A percentile compares a stretch with the other conserved stretches of the same genome.
Evolutionary conservation across 2,888 invertebrate genomes (phyloP).

Genomic region (Digitonthophagus gazella): DNA sequence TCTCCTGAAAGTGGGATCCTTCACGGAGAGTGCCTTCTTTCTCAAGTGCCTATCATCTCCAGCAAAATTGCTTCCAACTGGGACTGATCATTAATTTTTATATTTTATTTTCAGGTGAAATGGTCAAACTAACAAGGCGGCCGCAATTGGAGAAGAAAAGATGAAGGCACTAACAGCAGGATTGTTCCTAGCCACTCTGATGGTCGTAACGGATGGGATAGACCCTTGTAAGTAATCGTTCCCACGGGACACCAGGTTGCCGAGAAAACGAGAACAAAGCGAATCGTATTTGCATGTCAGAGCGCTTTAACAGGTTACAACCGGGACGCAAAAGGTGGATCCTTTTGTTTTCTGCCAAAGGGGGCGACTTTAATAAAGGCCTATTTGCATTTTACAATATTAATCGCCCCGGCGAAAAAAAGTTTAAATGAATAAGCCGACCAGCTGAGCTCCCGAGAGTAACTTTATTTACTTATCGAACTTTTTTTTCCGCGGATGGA

Average conservation of each 20-base stretch:
- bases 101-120: constrained; percentile 37
- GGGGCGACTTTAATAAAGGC: constrained; percentile 35
- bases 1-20: not conserved
- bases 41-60: constrained; percentile 1
- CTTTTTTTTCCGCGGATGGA: constrained; percentile 19
- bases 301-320: constrained; percentile 33
- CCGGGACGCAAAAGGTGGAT: constrained; percentile 24
- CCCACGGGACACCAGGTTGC: constrained; percentile 33
- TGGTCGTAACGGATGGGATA: constrained; percentile 39
- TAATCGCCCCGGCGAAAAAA: constrained; percentile 32
- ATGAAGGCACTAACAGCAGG: constrained; percentile 36
- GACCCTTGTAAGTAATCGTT: constrained; percentile 45
- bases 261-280: constrained; percentile 37
- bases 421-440: constrained; percentile 25
- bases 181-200: constrained; percentile 33
- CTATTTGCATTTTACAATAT: constrained; percentile 42
- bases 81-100: constrained; percentile 15
- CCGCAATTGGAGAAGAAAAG: constrained; percentile 28
- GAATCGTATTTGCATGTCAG: constrained; percentile 41
- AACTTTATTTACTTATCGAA: constrained; percentile 23
- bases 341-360: constrained; percentile 32
- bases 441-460: constrained; percentile 17
- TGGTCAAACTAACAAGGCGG: constrained; percentile 30
- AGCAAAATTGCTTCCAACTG: not conserved
- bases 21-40: not conserved